phyloP scores from a whole-genome alignment of 2,797 vertebrate species.

The Typhlichthys eigenmanni region DNA sequence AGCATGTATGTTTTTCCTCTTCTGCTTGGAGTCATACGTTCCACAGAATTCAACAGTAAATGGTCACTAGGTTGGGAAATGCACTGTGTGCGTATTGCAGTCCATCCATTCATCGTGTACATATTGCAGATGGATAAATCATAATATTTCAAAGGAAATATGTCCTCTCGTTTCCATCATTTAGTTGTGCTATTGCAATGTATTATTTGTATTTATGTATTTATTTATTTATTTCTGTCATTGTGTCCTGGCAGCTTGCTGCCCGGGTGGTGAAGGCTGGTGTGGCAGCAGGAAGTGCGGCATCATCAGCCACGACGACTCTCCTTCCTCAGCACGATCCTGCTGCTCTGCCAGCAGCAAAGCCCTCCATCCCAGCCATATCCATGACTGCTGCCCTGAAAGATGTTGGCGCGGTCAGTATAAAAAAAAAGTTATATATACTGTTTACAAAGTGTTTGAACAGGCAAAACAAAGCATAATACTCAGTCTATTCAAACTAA shows the following conservation, averaged over 20 bases:
- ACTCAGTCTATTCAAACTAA: too few relatives aligned
- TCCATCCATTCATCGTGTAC: too few relatives aligned
- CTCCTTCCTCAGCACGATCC: constrained; percentile 63
- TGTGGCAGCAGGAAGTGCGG: constrained; percentile 60
- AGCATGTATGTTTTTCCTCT: constrained; percentile 81
- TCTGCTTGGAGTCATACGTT: neutral
- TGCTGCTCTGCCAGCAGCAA: constrained; percentile 59
- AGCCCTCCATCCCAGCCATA: constrained; percentile 77
- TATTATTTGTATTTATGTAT: too few relatives aligned
- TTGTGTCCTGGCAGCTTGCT: constrained; percentile 75
- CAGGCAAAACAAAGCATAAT: too few relatives aligned
- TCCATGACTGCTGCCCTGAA: constrained; percentile 95
- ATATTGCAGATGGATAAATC: too few relatives aligned
- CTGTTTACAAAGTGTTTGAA: too few relatives aligned
- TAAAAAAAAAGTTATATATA: neutral
- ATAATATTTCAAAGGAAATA: too few relatives aligned
- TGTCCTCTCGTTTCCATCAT: too few relatives aligned
- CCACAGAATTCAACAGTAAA: neutral
- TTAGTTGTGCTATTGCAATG: too few relatives aligned
- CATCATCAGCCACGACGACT: constrained; percentile 55
- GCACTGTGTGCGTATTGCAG: too few relatives aligned
- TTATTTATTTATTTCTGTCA: neutral
- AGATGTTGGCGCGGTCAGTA: constrained; percentile 91
- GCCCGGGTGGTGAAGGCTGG: constrained; percentile 80
- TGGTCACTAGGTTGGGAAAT: too few relatives aligned